Evolutionary conservation across 2,888 invertebrate species (phyloP), one percentile per base, ranked within the genome.

Genomic region (Phorcus lineatus): DNA sequence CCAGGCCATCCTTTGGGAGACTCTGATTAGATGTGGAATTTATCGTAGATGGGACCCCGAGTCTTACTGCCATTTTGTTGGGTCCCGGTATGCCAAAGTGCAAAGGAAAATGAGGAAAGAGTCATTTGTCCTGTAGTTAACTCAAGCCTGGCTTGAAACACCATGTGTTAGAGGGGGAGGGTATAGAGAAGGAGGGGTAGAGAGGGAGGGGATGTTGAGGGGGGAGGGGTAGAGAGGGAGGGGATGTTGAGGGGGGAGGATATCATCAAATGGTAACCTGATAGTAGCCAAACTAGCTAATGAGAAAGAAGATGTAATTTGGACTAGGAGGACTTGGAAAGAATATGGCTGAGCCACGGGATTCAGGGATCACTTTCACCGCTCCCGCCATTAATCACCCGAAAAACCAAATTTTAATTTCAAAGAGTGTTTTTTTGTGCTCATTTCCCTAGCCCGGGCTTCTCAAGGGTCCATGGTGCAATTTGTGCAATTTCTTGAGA

Each of bases 251-350:
- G 80, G 47, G 55, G 40, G 55, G 17, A 74, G 24, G 36, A n/a
- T 74, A 81, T 81, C 79, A 86, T 84, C 82, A 80, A 85, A 79
- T 81, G 75, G 84, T 84, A 87, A 85, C 84, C 83, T 80, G 83
- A 88, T 85, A 84, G 82, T 62, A 76, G 76, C 70, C 75, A 57
- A 81, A 81, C 83, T 83, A 81, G 80, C 79, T 86, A 88, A 86
- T 85, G 86, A 86, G 86, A 83, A 82, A 80, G 83, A 87, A 86
- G 87, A 83, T 84, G 85, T 83, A 85, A 88, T 88, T 88, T 88
- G 86, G 84, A 81, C 78, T 52, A 78, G 77, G 80, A 57, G 77
- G 47, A 17, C 57, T 36, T 17, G 52, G 67, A 76, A 55, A 76
- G 55, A 76, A 54, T 76, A 57, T 70, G 70, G 70, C 70, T 19